Base-by-base conservation (phyloP, 2,888 invertebrate species). In the Stenodera caucasica region DNA sequence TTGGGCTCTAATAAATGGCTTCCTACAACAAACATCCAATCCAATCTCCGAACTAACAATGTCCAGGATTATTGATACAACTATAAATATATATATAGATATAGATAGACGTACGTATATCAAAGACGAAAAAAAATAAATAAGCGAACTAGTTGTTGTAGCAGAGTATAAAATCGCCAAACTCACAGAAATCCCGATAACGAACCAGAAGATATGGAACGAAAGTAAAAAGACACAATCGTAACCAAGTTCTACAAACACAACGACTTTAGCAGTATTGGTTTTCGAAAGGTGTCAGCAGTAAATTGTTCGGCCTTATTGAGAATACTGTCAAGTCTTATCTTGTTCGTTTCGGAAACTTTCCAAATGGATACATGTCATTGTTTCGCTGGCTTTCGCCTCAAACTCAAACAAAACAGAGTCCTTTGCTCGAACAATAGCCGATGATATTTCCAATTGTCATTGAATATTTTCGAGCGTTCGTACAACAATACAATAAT, bases 1-100 rank as follows among this genome's bases (percentile, higher is more conserved):
- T 68, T 68, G 70, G 69, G 69, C 70, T 59, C 69, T 73, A 75
- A 75, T 72, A 74, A 74, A 76, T 76, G 70, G 75, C 72, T 67
- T 72, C 69, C 71, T 58, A 40, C 37, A 60, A 61, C 72, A 70
- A 72, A 71, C 70, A 71, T 69, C 72, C 70, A 69, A 74, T 73
- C 71, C 72, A 71, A 73, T 73, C 70, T 72, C 68, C 61, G 61
- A 60, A 65, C 68, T 70, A 70, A 70, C 70, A 66, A 67, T 66
- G 72, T 72, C 73, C 72, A 65, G 70, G 61, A 64, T 63, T 70
- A 72, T 70, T 70, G 70, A 69, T 67, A 67, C 67, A 63, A 66
- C 58, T 53, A n/a, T n/a, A n/a, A 50, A 61, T 57, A 49, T 49
- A 35, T 14, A 35, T 35, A 2, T 35, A 35, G 15, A 15, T 40